Evolutionary conservation across 2,888 invertebrate species (phyloP), one percentile per base, ranked within the genome.

Genomic region (Parasteatoda lunata): DNA sequence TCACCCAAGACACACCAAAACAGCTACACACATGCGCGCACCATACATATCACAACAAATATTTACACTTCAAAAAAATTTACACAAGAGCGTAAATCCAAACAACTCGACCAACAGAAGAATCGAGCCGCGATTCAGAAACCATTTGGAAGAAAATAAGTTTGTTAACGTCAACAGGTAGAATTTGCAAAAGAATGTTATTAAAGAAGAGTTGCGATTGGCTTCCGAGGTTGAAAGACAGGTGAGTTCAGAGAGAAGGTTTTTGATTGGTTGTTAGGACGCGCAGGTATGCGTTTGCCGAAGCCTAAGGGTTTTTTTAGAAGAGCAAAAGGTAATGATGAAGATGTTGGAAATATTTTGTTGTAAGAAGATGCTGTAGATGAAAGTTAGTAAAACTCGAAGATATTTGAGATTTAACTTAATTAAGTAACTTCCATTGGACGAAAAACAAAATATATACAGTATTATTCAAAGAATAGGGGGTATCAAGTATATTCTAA

Each of bases 111-210:
- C 6, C 48, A 4, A 64, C 47, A 45, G 48, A n/a, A 59, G 7
- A 7, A 7, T 7, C 15, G 66, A 49, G 45, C 47, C 47, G 54
- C 47, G 59, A 54, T 73, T 73, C 73, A 52, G 30, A 15, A 51
- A 52, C 54, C 13, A 6, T 30, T 9, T 45, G 49, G 49, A 15
- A 54, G 64, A 51, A 49, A 68, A 68, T 71, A 75, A 76, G 75
- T 82, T 82, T 59, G 69, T 59, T 48, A 82, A 82, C 82, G 82
- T 82, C 82, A 76, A 76, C 82, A 82, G 82, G 82, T 82, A 52
- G 45, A 69, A 68, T 69, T 78, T 54, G 47, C 54, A 54, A 13
- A 5, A 47, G 70, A 8, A 15, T 15, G 51, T 47, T 76, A 76
- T 59, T 5, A 54, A 64, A 66, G 76, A 64, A 54, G 49, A 45